Base-by-base conservation (phyloP, 2,797 vertebrate genomes). In the Thripadectes ignobilis region DNA sequence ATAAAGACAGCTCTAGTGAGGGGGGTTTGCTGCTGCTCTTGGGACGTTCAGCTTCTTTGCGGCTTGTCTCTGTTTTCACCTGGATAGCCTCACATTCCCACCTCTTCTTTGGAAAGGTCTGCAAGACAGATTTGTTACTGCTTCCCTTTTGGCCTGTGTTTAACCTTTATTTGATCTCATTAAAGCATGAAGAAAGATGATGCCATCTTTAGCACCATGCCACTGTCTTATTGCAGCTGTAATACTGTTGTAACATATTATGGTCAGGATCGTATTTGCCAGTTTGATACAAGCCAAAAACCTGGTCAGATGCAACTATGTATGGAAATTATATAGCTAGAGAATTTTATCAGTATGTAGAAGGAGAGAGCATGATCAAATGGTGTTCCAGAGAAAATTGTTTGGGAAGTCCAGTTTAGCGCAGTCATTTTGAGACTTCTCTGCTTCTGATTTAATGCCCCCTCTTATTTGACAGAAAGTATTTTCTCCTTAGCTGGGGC, bases 221-320 rank as follows among this genome's bases (percentile, higher is more conserved):
- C 76, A 84, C 55, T 94, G 2, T 92, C 92, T 91, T 85, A 49
- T 76, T 88, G 71, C 67, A 55, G 69, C 61, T 77, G 39, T 79
- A 88, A 81, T 65, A 76, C 74, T 84, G n/a, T 38, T 92, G 66
- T 78, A 66, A 79, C 73, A 48, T 67, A 61, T 87, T 84, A 86
- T 55, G 49, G 52, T 89, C 62, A 39, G 66, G 63, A n/a, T 92
- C 73, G 29, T 84, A 46, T 86, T 85, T 93, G n/a, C 52, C 43
- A 43, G 51, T 81, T 84, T 76, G 76, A 81, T 84, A 59, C 62
- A 93, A 92, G 66, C 63, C 79, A 90, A 91, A 89, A 93, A 38
- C 19, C 36, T 93, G 81, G 30, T 92, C 45, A 63, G 84, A 81
- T 88, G 72, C 75, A 89, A 38, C 38, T 85, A 14, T 36, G 36